Conservation (phyloP, 2,888 invertebrate species). For the Ernsta delagoae region DNA sequence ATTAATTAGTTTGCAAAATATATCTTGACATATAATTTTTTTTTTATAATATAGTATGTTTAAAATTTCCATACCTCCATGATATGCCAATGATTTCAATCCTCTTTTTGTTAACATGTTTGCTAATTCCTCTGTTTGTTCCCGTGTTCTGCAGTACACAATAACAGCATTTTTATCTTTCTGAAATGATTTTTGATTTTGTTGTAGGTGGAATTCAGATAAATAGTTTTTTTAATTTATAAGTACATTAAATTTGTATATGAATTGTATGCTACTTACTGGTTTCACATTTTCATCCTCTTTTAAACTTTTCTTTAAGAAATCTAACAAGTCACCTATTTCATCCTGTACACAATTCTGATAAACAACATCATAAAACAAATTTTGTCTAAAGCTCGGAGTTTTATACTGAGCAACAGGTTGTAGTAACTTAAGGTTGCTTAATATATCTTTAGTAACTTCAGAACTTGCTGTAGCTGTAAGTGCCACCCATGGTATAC, state of each 20-base stretch:
- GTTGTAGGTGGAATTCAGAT: background rate
- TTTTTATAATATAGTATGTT: no score
- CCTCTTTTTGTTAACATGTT: constrained; percentile 89
- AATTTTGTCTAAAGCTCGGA: constrained; percentile 95
- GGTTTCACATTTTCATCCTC: constrained; percentile 80
- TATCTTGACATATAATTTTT: no score
- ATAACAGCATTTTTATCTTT: constrained; percentile 91
- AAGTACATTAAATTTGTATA: no score
- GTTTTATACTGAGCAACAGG: constrained; percentile 91
- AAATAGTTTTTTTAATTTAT: no score
- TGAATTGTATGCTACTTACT: constrained; percentile 58
- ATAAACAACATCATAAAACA: constrained; percentile 97
- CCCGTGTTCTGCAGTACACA: constrained; percentile 97
- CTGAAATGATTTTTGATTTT: constrained; percentile 54
- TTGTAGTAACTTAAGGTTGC: constrained; percentile 88
- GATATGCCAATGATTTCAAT: constrained; percentile 93
- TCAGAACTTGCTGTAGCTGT: constrained; percentile 96
- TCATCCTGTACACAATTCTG: constrained; percentile 94
- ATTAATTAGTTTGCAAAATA: no score
- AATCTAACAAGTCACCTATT: constrained; percentile 91
- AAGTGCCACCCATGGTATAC: constrained; percentile 94
- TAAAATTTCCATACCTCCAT: constrained; percentile 87
- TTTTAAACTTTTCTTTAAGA: constrained; percentile 88
- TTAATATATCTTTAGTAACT: constrained; percentile 93
- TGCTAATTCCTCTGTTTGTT: constrained; percentile 94